Evolutionary conservation across 2,888 invertebrate species (phyloP), one percentile per base, ranked within the genome.

Genomic region (Archips xylosteana): DNA sequence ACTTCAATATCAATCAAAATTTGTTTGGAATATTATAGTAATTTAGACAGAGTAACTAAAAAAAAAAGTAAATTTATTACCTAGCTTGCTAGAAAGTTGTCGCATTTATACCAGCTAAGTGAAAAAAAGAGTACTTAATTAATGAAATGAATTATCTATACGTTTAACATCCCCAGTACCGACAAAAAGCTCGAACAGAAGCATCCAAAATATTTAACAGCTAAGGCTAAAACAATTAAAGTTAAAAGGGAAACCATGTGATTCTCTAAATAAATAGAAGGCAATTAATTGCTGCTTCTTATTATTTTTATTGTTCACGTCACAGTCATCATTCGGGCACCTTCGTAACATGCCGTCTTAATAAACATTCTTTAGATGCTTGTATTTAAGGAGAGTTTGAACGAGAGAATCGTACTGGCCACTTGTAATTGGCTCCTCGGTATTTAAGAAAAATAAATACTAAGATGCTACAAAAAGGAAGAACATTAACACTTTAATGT

Each of bases 1-100:
- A 89, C 83, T 89, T 89, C 89, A 78, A 78, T 79, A 79, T 83
- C 88, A 87, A 90, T 91, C 84, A 84, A 36, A 82, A 83, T 82
- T 81, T 85, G 80, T 81, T 84, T 23, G 60, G 15, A 45, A 15
- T 13, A 36, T 32, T 32, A 32, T 57, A 23, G 3, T 32, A 57
- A 57, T 32, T 57, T 23, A 32, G 32, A 32, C 57, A 10, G 9
- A 10, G n/a, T 23, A 15, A 23, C 4, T n/a, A 23, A 54, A 54
- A 15, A 54, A 15, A 12, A 57, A 57, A 32, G 3, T 57, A 57
- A 3, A 57, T 57, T 57, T 57, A 57, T 32, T 32, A 32, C 2
- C 10, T 57, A 32, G 23, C 0, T 15, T 15, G 23, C 15, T 5
- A 54, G 6, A 8, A 15, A 54, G 3, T 23, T 6, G 13, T n/a